These are phyloP conservation scores for Idris sp. DNA, from an alignment of 1,140 invertebrate species.

Conservation along the genomic window DNA sequence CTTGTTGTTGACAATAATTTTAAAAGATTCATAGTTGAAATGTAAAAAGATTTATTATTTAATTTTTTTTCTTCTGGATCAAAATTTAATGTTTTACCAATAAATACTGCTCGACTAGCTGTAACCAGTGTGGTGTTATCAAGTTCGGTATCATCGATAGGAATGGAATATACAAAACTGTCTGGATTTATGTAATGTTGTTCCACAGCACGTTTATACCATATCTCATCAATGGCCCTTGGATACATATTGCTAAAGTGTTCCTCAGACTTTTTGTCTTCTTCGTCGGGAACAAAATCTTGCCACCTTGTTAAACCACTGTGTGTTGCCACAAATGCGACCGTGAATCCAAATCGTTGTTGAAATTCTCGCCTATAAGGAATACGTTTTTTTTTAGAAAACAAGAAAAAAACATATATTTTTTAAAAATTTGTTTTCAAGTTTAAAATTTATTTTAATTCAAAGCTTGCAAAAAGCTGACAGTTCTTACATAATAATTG, in stretches of 20 bases:
- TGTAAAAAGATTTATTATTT: too few species aligned
- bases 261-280: conserved; percentile 60
- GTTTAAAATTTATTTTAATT: conserved; percentile 7
- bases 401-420: conserved; percentile 2
- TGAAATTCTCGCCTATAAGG: conserved; percentile 86
- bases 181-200: conserved; percentile 88
- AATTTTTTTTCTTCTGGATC: too few species aligned
- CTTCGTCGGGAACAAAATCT: conserved; percentile 81
- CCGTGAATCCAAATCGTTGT: conserved; percentile 88
- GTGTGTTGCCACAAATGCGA: conserved; percentile 92
- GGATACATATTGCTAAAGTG: conserved; percentile 73
- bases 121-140: conserved; percentile 87
- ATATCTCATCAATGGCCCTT: conserved; percentile 92
- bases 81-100: too few species aligned
- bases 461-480: conserved; percentile 52
- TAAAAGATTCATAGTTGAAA: too few species aligned
- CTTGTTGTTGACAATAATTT: too few species aligned
- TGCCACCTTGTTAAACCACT: conserved; percentile 93
- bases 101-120: conserved; percentile 91
- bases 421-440: neutral
- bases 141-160: conserved; percentile 84
- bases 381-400: conserved; percentile 41
- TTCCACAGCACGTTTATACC: conserved; percentile 95
- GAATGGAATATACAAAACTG: conserved; percentile 92
- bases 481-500: conserved; percentile 8